Evolutionary conservation across 2,888 invertebrate species (phyloP).

Genomic region (Cryptops parisi): DNA sequence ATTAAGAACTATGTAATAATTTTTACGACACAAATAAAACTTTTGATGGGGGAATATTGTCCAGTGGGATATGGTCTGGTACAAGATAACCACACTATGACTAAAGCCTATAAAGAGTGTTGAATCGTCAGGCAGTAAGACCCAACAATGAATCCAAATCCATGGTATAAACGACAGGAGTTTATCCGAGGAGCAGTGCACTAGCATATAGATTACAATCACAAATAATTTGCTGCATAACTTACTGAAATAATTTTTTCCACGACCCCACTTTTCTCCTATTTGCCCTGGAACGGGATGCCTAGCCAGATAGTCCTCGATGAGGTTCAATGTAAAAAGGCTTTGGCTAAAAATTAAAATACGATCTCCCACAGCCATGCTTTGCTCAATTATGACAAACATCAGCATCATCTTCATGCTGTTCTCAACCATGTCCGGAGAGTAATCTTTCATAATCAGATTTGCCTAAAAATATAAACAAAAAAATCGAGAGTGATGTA

Average conservation of each 20-base stretch:
- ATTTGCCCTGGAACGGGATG: slow-evolving; percentile 39
- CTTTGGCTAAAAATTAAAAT: slow-evolving; percentile 92
- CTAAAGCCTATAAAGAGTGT: too few species aligned
- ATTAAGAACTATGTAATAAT: too few species aligned
- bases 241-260: slow-evolving; percentile 80
- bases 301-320: slow-evolving; percentile 79
- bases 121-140: too few species aligned
- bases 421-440: slow-evolving; percentile 75
- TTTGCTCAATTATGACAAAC: slow-evolving; percentile 78
- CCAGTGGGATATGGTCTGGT: too few species aligned
- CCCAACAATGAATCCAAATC: too few species aligned
- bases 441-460: slow-evolving; percentile 42
- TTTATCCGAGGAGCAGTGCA: background rate
- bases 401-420: slow-evolving; percentile 92
- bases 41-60: too few species aligned
- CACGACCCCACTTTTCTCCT: slow-evolving; percentile 36
- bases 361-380: slow-evolving; percentile 73
- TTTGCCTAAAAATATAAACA: slow-evolving; percentile 37
- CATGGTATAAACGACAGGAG: background rate
- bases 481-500: background rate
- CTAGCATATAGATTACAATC: background rate
- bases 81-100: too few species aligned
- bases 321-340: slow-evolving; percentile 80
- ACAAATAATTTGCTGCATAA: slow-evolving; percentile 23
- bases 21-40: too few species aligned